Evolutionary conservation across 2,888 invertebrate species (phyloP), one percentile per base, ranked within the genome.

Genomic region (Girardia tigrina): DNA sequence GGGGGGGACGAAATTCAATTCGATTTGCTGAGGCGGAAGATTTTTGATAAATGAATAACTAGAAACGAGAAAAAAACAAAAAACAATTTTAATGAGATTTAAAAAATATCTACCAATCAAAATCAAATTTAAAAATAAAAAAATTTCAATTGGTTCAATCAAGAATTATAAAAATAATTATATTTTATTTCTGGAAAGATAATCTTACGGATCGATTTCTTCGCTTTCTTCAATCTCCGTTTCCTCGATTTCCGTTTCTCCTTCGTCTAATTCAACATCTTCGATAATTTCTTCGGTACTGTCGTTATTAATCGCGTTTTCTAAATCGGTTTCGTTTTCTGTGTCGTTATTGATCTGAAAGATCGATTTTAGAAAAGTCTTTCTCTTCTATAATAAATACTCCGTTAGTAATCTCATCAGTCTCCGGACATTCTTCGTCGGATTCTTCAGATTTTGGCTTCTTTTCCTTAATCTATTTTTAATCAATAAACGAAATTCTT

Each of bases 41-140:
- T 91, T 91, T 83, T 92, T 91, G 78, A 94, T 93, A 83, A 94
- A 93, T 77, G 90, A 86, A 80, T 92, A 91, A 20, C 84, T 84
- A 23, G n/a, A n/a, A n/a, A n/a, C n/a, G n/a, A n/a, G n/a, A n/a
- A n/a, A n/a, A n/a, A n/a, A n/a, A n/a, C n/a, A n/a, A n/a, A n/a
- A n/a, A n/a, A n/a, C n/a, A 2, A 16, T n/a, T 56, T 4, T 8
- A 12, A 56, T 56, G n/a, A 2, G 4, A 20, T 2, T 56, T 12
- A 20, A 8, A 20, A 56, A 12, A 56, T 56, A 56, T 8, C 56
- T 20, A 4, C 56, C 56, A 56, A 56, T 56, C 56, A 56, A 8
- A 8, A 2, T 56, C 6, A 12, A 12, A 56, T 56, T 56, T 56
- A 56, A 56, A 56, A 56, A 56, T 56, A 56, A 56, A 56, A 6